Conservation (phyloP, 2,888 invertebrate genomes). For the Brachyopa scutellaris region DNA sequence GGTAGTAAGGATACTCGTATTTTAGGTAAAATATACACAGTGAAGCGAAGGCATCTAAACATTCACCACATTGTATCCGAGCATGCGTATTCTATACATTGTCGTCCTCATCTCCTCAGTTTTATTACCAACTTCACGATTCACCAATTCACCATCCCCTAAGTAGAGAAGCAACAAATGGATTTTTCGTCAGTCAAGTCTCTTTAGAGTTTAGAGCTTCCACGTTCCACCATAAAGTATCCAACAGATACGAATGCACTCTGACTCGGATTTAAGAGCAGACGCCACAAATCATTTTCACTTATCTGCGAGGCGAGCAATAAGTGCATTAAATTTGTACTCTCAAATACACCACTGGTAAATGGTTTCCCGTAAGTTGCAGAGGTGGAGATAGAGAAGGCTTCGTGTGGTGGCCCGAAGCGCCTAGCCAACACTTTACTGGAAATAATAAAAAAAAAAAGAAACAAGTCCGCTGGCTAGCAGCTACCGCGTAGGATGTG, state of each 20-base stretch:
- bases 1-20: not conserved
- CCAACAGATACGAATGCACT: constrained; percentile 8
- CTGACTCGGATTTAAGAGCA: constrained; percentile 55
- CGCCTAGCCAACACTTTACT: constrained; percentile 49
- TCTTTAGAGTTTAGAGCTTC: constrained; percentile 49
- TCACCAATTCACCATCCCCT: constrained; percentile 7
- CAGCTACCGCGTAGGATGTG: constrained; percentile 63
- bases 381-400: not conserved
- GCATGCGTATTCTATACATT: constrained; percentile 40
- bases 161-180: constrained; percentile 64
- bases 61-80: constrained; percentile 24
- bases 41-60: constrained; percentile 5
- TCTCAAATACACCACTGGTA: not conserved
- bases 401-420: constrained; percentile 45
- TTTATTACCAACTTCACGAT: not conserved
- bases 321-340: constrained; percentile 42
- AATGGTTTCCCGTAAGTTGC: not conserved
- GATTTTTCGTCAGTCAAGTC: constrained; percentile 36
- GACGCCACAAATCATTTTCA: constrained; percentile 40
- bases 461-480: constrained; percentile 10
- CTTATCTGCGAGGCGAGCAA: constrained; percentile 37
- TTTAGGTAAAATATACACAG: not conserved
- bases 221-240: constrained; percentile 30
- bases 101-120: not conserved
- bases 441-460: not conserved